These are phyloP conservation scores for Actinopyga echinites DNA, from an alignment of 53 echinoderm and acorn worm genomes.

Conservation along the genomic window DNA sequence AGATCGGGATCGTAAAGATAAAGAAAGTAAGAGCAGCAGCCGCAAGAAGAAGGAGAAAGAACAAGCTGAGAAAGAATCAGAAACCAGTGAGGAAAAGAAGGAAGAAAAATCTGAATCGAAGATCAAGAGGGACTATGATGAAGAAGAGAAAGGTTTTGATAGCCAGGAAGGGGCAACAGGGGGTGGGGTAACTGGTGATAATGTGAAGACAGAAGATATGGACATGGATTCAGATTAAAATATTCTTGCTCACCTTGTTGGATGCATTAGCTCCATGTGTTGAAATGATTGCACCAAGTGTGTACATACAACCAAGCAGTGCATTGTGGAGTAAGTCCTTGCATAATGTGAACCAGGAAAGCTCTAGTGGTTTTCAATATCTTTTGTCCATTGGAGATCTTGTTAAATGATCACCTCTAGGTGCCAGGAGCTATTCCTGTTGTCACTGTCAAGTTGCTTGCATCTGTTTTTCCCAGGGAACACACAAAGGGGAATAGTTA, in stretches of 20 bases:
- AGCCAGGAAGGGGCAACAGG: constrained; percentile 49
- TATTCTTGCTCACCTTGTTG: not conserved
- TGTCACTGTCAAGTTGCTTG: no score
- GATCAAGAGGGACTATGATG: constrained; percentile 92
- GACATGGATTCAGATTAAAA: constrained; percentile 75
- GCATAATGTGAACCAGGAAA: no score
- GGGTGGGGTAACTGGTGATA: constrained; percentile 34
- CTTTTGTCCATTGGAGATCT: no score
- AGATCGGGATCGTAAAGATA: constrained; percentile 77
- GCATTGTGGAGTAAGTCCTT: no score
- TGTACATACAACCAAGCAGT: no score
- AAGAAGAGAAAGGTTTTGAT: constrained; percentile 93
- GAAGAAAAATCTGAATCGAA: constrained; percentile 60
- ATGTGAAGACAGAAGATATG: constrained; percentile 82
- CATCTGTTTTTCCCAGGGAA: no score
- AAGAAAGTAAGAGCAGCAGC: constrained; percentile 78
- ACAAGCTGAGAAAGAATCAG: constrained; percentile 49
- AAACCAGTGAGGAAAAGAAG: constrained; percentile 49
- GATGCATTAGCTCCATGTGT: not conserved
- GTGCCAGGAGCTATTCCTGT: no score
- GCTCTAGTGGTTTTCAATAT: no score
- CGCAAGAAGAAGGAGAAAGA: constrained; percentile 71
- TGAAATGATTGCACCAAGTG: no score
- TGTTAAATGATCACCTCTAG: no score
- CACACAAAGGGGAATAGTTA: no score